Conservation (phyloP, 2,113 vertebrate species). For the Ardeotis arabs region DNA sequence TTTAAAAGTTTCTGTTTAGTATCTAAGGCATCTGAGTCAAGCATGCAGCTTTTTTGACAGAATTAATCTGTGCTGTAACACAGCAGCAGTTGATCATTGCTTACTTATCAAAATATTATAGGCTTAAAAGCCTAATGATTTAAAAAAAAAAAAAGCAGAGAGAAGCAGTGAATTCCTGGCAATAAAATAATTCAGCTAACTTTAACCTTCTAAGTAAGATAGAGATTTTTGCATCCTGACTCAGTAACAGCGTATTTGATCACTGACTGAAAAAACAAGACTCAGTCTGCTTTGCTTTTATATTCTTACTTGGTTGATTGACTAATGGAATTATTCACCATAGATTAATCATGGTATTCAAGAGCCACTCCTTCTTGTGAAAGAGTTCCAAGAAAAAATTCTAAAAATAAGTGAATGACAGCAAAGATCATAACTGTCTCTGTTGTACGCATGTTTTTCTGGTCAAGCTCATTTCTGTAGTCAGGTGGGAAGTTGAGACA, state of each 20-base stretch:
- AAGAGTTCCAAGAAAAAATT: neutral
- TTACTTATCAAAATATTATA: neutral
- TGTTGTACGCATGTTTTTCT: neutral
- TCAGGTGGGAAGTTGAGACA: neutral
- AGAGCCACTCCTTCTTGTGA: neutral
- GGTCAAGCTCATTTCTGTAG: neutral
- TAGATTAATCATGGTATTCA: neutral
- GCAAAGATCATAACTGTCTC: neutral
- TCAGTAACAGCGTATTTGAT: neutral
- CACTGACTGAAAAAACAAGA: neutral
- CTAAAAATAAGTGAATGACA: neutral
- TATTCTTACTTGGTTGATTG: neutral
- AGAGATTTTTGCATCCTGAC: neutral
- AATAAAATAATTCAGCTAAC: neutral
- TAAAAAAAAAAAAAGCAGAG: neutral
- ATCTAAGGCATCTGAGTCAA: neutral
- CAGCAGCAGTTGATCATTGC: neutral
- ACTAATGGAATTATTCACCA: neutral
- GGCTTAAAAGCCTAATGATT: neutral
- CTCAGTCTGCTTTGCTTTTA: neutral
- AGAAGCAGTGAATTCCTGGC: rapidly evolving
- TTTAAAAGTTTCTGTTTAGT: neutral
- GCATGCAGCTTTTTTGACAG: neutral
- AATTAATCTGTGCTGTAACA: neutral
- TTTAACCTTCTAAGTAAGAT: neutral